Evolutionary conservation across 2,888 invertebrate genomes (phyloP).

Genomic region (Cryptus viduatorius): DNA sequence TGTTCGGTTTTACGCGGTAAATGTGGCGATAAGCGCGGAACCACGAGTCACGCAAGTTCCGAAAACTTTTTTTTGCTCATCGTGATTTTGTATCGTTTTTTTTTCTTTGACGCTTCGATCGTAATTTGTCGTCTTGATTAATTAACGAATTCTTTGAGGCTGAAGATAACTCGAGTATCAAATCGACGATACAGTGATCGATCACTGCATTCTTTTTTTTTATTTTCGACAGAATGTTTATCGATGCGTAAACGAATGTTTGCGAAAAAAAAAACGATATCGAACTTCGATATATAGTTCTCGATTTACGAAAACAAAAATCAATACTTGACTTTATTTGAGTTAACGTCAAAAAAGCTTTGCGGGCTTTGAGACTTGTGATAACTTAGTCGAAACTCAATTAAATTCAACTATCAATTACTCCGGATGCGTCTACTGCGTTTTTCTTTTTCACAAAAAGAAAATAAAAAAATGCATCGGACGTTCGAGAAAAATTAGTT

Average conservation of each 20-base stretch:
- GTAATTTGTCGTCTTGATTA: too few species aligned
- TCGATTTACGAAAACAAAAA: neutral
- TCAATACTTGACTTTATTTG: conserved; percentile 24
- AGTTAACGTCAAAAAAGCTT: conserved; percentile 15
- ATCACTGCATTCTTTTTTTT: neutral
- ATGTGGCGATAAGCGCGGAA: conserved; percentile 2
- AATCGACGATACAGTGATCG: neutral
- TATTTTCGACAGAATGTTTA: neutral
- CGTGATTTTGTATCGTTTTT: neutral
- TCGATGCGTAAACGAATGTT: neutral
- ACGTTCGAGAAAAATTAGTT: neutral
- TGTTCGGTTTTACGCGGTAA: conserved; percentile 26
- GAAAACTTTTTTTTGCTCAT: conserved; percentile 7
- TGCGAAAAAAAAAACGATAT: neutral
- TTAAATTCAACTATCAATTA: conserved; percentile 28
- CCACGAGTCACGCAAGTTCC: conserved; percentile 32
- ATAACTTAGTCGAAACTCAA: conserved; percentile 41
- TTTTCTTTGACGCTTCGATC: neutral
- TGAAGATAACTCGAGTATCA: neutral
- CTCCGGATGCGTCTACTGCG: neutral
- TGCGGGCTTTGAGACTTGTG: conserved; percentile 20
- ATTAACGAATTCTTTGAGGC: neutral
- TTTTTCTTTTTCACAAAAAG: neutral
- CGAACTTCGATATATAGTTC: neutral
- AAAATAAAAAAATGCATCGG: neutral